A percentile compares a stretch with the other conserved stretches of the same genome.
These are phyloP conservation scores for Drosophila ustulata DNA, from an alignment of 2,888 invertebrate species.

Conservation along the genomic window DNA sequence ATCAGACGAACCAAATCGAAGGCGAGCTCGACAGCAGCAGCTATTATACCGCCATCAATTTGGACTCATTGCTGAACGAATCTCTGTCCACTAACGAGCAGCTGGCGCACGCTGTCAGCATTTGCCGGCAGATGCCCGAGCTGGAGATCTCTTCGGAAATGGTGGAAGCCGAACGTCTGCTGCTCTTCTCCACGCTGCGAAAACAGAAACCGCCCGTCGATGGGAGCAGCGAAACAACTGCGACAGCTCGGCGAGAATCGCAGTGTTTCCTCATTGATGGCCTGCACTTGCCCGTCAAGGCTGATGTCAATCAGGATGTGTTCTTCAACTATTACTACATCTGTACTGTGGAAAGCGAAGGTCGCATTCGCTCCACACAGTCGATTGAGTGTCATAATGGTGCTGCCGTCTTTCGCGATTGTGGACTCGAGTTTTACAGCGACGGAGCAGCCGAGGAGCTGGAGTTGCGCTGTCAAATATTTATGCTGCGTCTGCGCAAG, in stretches of 20 bases:
- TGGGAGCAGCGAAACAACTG: constrained; percentile 3
- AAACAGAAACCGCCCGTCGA: constrained; percentile 1
- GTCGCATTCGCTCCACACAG: constrained; percentile 83
- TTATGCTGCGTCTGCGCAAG: constrained; percentile 85
- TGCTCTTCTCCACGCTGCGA: constrained; percentile 83
- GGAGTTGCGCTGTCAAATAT: constrained; percentile 85
- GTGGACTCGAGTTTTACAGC: constrained; percentile 81
- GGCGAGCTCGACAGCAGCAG: constrained; percentile 61
- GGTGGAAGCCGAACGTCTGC: constrained; percentile 86
- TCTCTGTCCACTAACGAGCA: constrained; percentile 80
- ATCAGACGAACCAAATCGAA: constrained; percentile 65
- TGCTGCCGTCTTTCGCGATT: constrained; percentile 81
- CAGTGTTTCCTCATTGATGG: constrained; percentile 73
- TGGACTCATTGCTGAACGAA: constrained; percentile 75
- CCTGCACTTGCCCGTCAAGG: constrained; percentile 79
- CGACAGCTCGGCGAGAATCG: constrained; percentile 27
- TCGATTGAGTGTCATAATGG: constrained; percentile 81
- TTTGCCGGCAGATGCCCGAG: constrained; percentile 85
- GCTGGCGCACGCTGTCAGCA: constrained; percentile 85
- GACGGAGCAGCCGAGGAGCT: constrained; percentile 57
- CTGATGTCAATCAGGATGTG: constrained; percentile 78
- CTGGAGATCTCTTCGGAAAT: constrained; percentile 85
- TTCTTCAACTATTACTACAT: constrained; percentile 84
- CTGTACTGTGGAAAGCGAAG: constrained; percentile 82
- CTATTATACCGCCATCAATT: constrained; percentile 67